Percentiles rank a stretch among this genome's conserved stretches.
Evolutionary conservation across 2,113 vertebrate genomes (phyloP).

Genomic region (Lamprotornis superbus): DNA sequence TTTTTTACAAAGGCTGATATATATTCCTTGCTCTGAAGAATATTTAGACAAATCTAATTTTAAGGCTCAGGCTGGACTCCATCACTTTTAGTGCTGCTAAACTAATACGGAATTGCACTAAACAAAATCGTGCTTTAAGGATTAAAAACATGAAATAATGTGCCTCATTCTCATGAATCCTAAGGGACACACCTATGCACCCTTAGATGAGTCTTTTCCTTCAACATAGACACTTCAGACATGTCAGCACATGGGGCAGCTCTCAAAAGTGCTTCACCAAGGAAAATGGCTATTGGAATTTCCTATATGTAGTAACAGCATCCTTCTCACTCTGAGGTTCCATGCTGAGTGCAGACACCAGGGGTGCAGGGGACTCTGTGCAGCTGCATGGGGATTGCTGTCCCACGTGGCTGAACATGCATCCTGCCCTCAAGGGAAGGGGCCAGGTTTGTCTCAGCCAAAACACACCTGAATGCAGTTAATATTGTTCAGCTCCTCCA

Average conservation of each 20-base stretch:
- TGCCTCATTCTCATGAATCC: not conserved
- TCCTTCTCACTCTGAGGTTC: not conserved
- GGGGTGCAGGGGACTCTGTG: not conserved
- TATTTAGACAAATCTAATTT: not conserved
- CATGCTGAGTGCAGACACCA: not conserved
- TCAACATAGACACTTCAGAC: not conserved
- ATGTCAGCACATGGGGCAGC: not conserved
- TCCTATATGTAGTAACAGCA: not conserved
- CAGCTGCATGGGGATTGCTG: accelerated
- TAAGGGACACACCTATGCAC: not conserved
- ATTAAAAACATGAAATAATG: not conserved
- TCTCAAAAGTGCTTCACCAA: not conserved
- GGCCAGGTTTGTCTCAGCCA: not conserved
- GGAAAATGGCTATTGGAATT: not conserved
- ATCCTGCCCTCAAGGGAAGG: not conserved
- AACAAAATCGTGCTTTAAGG: not conserved
- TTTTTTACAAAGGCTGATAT: not conserved
- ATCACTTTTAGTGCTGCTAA: not conserved
- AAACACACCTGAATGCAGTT: constrained; percentile 40
- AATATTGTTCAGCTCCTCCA: constrained; percentile 12
- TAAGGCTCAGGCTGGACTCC: not conserved
- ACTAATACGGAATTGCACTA: not conserved
- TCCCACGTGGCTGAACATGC: not conserved
- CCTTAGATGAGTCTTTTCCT: not conserved
- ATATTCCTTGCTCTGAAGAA: not conserved